Evolutionary conservation across 2,797 vertebrate genomes (phyloP).

Genomic region (Coranthus polyacanthus): DNA sequence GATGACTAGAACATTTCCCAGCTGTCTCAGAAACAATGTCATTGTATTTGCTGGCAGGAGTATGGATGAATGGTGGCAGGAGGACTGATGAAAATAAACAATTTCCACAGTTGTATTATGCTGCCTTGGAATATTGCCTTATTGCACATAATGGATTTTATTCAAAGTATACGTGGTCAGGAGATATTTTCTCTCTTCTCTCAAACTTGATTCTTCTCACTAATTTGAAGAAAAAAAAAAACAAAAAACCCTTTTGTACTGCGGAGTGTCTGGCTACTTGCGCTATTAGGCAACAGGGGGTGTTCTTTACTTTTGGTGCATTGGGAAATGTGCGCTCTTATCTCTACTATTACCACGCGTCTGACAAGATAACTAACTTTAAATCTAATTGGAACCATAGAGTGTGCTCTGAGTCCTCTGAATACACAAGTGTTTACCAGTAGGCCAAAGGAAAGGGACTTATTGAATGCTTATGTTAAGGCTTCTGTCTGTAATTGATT

Average conservation of each 20-base stretch:
- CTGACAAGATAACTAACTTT: constrained; percentile 64
- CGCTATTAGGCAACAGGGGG: neutral
- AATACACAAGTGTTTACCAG: constrained; percentile 67
- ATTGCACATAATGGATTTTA: constrained; percentile 60
- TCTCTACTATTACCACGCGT: no score
- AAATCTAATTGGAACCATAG: constrained; percentile 74
- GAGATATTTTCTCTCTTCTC: constrained; percentile 42
- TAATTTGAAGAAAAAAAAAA: constrained; percentile 47
- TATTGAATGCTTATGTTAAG: constrained; percentile 63
- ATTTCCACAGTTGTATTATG: constrained; percentile 68
- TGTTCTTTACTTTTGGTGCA: no score
- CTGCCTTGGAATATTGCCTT: constrained; percentile 68
- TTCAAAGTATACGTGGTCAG: constrained; percentile 55
- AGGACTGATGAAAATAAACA: constrained; percentile 74
- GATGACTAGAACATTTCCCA: constrained; percentile 72
- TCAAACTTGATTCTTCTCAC: constrained; percentile 32
- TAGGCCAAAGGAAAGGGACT: constrained; percentile 49
- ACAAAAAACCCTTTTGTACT: constrained; percentile 31
- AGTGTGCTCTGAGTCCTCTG: constrained; percentile 52
- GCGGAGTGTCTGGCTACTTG: neutral
- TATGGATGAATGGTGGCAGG: constrained; percentile 71
- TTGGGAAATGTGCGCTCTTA: no score
- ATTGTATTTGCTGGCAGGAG: constrained; percentile 75
- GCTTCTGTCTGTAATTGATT: constrained; percentile 26
- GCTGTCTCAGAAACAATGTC: constrained; percentile 74